Base-by-base conservation (phyloP, 2,113 vertebrate species). In the Cinclus mexicanus region DNA sequence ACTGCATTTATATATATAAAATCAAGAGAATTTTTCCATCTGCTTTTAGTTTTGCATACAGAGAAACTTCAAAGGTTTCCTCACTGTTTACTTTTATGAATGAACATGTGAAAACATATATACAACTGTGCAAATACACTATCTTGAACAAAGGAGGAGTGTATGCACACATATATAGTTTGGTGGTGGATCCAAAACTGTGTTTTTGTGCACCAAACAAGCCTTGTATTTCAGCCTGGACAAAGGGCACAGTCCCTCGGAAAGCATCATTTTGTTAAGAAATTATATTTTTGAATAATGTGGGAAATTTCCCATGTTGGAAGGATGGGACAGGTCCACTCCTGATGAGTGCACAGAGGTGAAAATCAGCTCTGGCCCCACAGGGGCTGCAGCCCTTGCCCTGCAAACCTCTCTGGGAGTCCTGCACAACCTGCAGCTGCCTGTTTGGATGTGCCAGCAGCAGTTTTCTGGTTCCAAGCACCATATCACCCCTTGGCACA, bases 61-160 rank as follows among this genome's bases (percentile, higher is more conserved):
- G 79, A 69, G 59, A 70, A 81, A 52, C 64, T 89, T 95, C 89
- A 90, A 92, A 94, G 44, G 25, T 11, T 90, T 83, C 17, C 35
- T 83, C 42, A 19, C 42, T 92, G 39, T 95, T 92, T 93, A 63
- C 88, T 96, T 96, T 92, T 78, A 22, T 67, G 81, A 92, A 56
- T 8, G 22, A 67, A 81, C 3, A 2, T 41, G 37, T 44, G 10
- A 92, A 95, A 90, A 35, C 29, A 59, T 59, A 74, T 7, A 70
- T 56, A 70, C 21, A 89, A 81, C 44, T 44, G 56, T 10, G n/a
- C 33, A 92, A 93, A 93, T 77, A 63, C 31, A 72, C 47, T 77
- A 1, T 46, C 47, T 35, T 83, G 72, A 83, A 47, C 64, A 83
- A 35, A 6, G 17, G 42, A 55, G 23, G 10, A 3, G 26, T 33